These are phyloP conservation scores for Sinotaia quadrata DNA, from an alignment of 2,888 invertebrate species.

Conservation along the genomic window DNA sequence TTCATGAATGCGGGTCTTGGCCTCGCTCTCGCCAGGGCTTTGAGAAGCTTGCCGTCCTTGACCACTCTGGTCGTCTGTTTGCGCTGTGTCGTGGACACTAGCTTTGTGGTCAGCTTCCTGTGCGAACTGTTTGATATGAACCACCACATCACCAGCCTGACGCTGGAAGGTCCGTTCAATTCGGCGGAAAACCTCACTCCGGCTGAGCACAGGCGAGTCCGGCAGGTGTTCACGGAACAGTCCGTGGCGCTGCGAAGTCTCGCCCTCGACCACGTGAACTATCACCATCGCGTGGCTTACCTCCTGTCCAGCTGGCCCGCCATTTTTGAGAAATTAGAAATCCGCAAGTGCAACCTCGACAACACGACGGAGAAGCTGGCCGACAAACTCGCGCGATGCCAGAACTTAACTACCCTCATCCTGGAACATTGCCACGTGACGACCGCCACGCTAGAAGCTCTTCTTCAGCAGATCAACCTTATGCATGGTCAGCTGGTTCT, in stretches of 20 bases:
- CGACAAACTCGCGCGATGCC: conserved; percentile 28
- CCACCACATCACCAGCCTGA: conserved; percentile 30
- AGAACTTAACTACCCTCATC: conserved; percentile 27
- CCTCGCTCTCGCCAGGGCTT: conserved; percentile 35
- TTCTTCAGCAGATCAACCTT: conserved; percentile 21
- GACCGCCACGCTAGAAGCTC: conserved; percentile 22
- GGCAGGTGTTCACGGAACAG: conserved; percentile 21
- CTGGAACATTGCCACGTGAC: conserved; percentile 41
- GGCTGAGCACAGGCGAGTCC: conserved; percentile 31
- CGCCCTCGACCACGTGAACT: conserved; percentile 41
- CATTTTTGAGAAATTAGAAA: conserved; percentile 30
- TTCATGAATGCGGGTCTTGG: conserved; percentile 33
- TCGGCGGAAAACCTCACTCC: conserved; percentile 40
- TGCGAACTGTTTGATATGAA: conserved; percentile 42
- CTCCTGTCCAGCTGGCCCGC: conserved; percentile 38
- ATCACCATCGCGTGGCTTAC: conserved; percentile 41
- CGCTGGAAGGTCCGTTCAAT: conserved; percentile 42
- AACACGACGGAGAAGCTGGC: conserved; percentile 27
- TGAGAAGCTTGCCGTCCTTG: conserved; percentile 31
- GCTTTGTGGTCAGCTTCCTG: conserved; percentile 38
- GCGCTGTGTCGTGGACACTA: conserved; percentile 38
- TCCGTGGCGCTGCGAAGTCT: conserved; percentile 29
- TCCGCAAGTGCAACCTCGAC: conserved; percentile 40
- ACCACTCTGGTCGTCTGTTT: conserved; percentile 36
- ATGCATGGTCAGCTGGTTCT: conserved; percentile 17